These are phyloP conservation scores for Lepisosteus osseus DNA, from an alignment of 2,113 vertebrate species.

Conservation along the genomic window DNA sequence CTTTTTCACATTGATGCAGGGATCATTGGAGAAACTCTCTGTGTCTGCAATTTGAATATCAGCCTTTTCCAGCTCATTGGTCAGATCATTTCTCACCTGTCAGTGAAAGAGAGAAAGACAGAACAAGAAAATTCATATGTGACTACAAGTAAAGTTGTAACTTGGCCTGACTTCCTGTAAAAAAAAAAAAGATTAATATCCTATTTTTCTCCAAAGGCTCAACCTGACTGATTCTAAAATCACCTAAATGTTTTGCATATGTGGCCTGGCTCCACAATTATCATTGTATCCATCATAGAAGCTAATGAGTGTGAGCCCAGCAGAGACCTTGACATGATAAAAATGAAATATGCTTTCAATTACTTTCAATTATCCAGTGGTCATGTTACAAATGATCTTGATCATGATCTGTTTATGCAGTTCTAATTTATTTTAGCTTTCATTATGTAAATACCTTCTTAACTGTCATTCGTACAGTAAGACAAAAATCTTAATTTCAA, in stretches of 20 bases:
- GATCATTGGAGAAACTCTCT: conserved; percentile 97
- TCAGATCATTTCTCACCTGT: conserved; percentile 97
- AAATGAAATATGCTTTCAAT: conserved; percentile 15
- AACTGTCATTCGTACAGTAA: no score
- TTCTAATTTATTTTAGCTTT: conserved; percentile 23
- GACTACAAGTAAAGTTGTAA: conserved; percentile 17
- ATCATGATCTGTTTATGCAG: conserved; percentile 30
- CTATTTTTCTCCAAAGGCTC: conserved; percentile 9
- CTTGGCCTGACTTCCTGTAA: neutral
- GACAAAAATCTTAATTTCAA: no score
- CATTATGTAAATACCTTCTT: conserved; percentile 14
- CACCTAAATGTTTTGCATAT: conserved; percentile 3
- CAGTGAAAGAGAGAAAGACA: conserved; percentile 41
- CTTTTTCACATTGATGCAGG: conserved; percentile 94
- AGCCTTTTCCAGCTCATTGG: conserved; percentile 88
- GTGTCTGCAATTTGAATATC: conserved; percentile 96
- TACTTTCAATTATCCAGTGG: conserved; percentile 14
- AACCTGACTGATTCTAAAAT: conserved; percentile 15
- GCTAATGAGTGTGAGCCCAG: conserved; percentile 1
- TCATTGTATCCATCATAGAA: neutral
- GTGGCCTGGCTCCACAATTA: conserved; percentile 6
- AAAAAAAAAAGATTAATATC: neutral
- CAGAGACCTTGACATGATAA: conserved; percentile 17
- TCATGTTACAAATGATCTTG: conserved; percentile 14
- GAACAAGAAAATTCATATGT: conserved; percentile 28